These are phyloP conservation scores for Colostygia pectinataria DNA, from an alignment of 2,888 invertebrate genomes.

Conservation along the genomic window DNA sequence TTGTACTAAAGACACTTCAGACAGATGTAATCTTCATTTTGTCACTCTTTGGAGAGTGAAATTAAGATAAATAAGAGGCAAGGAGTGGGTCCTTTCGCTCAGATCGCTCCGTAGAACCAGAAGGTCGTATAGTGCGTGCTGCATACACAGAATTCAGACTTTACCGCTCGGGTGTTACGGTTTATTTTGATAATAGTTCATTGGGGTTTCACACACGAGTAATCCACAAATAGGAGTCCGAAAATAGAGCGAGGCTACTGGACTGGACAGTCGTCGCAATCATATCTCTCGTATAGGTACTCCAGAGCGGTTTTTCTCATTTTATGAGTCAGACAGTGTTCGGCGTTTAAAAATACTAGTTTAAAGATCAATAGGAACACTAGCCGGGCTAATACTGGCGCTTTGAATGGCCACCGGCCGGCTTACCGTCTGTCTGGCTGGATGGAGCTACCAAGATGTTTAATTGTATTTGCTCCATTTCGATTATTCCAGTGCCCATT, in stretches of 20 bases:
- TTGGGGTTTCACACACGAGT: slow-evolving; percentile 66
- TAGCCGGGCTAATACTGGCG: slow-evolving; percentile 4
- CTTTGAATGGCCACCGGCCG: slow-evolving; percentile 1
- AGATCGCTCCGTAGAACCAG: slow-evolving; percentile 42
- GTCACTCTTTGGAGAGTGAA: slow-evolving; percentile 71
- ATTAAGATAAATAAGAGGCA: slow-evolving; percentile 79
- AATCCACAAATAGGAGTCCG: slow-evolving; percentile 80
- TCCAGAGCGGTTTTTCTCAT: slow-evolving; percentile 34
- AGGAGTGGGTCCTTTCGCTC: slow-evolving; percentile 75
- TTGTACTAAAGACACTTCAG: slow-evolving; percentile 50
- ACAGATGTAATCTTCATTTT: slow-evolving; percentile 65
- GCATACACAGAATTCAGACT: slow-evolving; percentile 49
- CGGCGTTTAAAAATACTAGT: slow-evolving; percentile 22
- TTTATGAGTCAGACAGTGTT: slow-evolving; percentile 35
- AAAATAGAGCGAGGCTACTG: slow-evolving; percentile 83
- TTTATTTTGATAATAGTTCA: slow-evolving; percentile 54
- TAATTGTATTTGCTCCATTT: slow-evolving; percentile 19
- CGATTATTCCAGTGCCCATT: slow-evolving; percentile 7
- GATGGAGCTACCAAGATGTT: slow-evolving; percentile 11
- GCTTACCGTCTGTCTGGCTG: not conserved
- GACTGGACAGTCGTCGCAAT: slow-evolving; percentile 70
- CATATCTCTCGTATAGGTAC: slow-evolving; percentile 58
- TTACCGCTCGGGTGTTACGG: slow-evolving; percentile 53
- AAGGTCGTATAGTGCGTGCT: slow-evolving; percentile 49
- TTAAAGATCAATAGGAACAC: slow-evolving; percentile 20